Percentiles rank a stretch among this genome's conserved stretches.
Evolutionary conservation across 2,888 invertebrate genomes (phyloP).

Genomic region (Caradrina clavipalpis): DNA sequence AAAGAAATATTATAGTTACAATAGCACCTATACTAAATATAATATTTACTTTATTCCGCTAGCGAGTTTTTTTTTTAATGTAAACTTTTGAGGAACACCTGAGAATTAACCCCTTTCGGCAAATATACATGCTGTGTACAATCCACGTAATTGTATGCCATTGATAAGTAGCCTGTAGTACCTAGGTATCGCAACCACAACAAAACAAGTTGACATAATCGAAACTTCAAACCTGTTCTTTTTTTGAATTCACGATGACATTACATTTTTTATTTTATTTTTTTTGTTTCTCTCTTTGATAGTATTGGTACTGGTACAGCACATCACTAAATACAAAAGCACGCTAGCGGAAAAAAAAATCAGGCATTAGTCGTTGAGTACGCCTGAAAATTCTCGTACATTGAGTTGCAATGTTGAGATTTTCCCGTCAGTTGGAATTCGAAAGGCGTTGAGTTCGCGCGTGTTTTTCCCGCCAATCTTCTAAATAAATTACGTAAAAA

Average conservation of each 20-base stretch:
- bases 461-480: conserved; percentile 34
- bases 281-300: conserved; percentile 7
- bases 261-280: not conserved
- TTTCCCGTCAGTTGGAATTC: conserved; percentile 55
- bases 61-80: no score
- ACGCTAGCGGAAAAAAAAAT: conserved; percentile 44
- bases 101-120: no score
- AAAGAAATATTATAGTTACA: no score
- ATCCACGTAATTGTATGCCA: no score
- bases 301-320: not conserved
- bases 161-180: no score
- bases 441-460: conserved; percentile 38
- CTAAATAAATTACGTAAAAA: conserved; percentile 45
- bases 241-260: not conserved
- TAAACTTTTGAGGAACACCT: no score
- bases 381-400: conserved; percentile 32
- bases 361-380: conserved; percentile 18
- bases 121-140: no score
- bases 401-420: conserved; percentile 19
- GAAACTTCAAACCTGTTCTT: not conserved
- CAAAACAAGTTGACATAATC: not conserved
- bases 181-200: not conserved
- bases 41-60: no score
- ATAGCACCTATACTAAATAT: no score
- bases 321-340: conserved; percentile 28